phyloP scores from a whole-genome alignment of 1,140 invertebrate species.

The Polypedilum vanderplanki region DNA sequence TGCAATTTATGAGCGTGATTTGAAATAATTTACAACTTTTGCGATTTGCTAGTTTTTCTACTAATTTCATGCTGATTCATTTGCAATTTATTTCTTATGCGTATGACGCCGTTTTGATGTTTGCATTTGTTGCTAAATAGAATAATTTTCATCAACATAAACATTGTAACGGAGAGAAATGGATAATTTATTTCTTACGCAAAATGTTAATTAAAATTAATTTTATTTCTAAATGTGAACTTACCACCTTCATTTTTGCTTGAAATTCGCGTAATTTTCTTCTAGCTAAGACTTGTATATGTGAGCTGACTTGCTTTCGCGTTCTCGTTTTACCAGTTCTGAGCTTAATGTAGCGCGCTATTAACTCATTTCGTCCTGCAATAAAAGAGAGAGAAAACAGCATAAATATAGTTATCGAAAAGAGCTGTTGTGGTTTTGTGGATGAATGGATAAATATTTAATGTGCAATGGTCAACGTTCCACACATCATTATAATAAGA shows the following conservation, averaged over 20 bases:
- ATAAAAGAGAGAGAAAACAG: slow-evolving; percentile 38
- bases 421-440: too few species aligned
- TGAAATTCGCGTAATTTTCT: slow-evolving; percentile 96
- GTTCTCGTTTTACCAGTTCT: slow-evolving; percentile 98
- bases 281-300: slow-evolving; percentile 97
- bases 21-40: neutral
- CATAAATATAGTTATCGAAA: neutral
- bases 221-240: slow-evolving; percentile 43
- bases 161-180: too few species aligned
- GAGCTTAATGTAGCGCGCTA: slow-evolving; percentile 98
- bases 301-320: slow-evolving; percentile 97
- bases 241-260: slow-evolving; percentile 93
- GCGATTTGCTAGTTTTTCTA: neutral
- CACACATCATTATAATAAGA: neutral
- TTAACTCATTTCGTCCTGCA: slow-evolving; percentile 97
- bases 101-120: neutral
- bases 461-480: neutral
- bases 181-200: neutral
- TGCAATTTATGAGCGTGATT: slow-evolving; percentile 8
- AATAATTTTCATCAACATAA: too few species aligned
- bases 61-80: neutral
- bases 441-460: neutral
- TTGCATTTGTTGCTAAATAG: too few species aligned
- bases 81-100: neutral
- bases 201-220: neutral